Evolutionary conservation across 2,888 invertebrate species (phyloP).

Genomic region (Pharmacophagus antenor): DNA sequence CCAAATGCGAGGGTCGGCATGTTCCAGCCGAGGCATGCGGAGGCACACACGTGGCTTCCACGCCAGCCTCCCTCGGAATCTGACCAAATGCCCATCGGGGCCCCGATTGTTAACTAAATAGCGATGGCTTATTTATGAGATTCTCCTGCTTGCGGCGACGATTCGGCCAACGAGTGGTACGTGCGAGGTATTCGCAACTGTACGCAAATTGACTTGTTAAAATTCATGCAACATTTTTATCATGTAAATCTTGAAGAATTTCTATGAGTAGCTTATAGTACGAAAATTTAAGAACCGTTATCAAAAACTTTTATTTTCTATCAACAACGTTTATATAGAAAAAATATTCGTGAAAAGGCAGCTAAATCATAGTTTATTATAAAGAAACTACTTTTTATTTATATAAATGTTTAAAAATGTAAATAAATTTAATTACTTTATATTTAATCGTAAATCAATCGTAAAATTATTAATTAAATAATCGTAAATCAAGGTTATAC

Average conservation of each 20-base stretch:
- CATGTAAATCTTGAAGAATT: conserved; percentile 4
- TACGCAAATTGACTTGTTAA: conserved; percentile 29
- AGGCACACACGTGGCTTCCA: conserved; percentile 75
- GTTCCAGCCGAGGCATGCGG: conserved; percentile 69
- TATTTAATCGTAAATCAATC: no score
- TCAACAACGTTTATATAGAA: neutral
- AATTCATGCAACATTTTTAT: conserved; percentile 18
- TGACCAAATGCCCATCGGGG: conserved; percentile 77
- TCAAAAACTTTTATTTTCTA: neutral
- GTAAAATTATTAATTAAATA: no score
- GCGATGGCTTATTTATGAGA: conserved; percentile 72
- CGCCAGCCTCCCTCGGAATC: conserved; percentile 73
- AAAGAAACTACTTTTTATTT: no score
- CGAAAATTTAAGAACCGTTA: neutral
- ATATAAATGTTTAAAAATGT: no score
- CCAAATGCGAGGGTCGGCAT: conserved; percentile 71
- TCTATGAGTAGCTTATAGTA: neutral
- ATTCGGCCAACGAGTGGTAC: conserved; percentile 46
- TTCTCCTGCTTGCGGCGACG: conserved; percentile 48
- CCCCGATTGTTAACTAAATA: conserved; percentile 74
- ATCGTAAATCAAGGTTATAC: no score
- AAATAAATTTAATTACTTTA: no score
- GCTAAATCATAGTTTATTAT: no score
- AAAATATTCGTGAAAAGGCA: no score
- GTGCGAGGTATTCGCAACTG: conserved; percentile 43